phyloP scores from a whole-genome alignment of 2,888 invertebrate genomes.

The Crossocerus cetratus region DNA sequence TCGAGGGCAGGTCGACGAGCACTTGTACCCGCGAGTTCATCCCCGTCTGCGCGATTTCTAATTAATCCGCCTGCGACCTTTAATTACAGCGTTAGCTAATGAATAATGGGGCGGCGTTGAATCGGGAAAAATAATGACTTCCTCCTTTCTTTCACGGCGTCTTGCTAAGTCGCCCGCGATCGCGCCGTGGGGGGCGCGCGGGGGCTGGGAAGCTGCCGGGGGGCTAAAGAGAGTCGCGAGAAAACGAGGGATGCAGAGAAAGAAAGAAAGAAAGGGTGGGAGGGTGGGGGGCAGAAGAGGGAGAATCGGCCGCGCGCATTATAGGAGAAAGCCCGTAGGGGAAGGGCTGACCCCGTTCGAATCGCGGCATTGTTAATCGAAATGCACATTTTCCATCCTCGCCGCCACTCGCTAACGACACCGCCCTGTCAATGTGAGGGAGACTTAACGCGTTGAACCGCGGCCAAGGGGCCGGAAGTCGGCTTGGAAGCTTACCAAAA shows the following conservation, averaged over 20 bases:
- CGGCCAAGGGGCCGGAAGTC: constrained; percentile 60
- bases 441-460: constrained; percentile 55
- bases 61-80: background rate
- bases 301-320: background rate
- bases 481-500: constrained; percentile 66
- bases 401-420: background rate
- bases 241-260: background rate
- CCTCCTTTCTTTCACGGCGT: background rate
- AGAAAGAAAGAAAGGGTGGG: background rate
- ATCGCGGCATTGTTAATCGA: background rate
- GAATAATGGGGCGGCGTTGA: background rate
- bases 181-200: too few species aligned
- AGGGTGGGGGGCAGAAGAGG: background rate
- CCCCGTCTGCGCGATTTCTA: background rate
- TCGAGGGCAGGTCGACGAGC: too few species aligned
- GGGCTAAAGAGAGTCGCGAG: too few species aligned
- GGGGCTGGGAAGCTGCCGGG: too few species aligned
- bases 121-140: background rate
- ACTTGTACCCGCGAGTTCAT: too few species aligned
- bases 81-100: constrained; percentile 1
- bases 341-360: background rate
- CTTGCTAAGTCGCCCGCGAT: constrained; percentile 5
- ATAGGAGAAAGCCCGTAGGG: background rate
- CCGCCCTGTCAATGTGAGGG: constrained; percentile 29
- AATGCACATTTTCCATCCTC: background rate